Evolutionary conservation across 2,113 vertebrate species (phyloP).

Genomic region (Bungarus multicinctus): DNA sequence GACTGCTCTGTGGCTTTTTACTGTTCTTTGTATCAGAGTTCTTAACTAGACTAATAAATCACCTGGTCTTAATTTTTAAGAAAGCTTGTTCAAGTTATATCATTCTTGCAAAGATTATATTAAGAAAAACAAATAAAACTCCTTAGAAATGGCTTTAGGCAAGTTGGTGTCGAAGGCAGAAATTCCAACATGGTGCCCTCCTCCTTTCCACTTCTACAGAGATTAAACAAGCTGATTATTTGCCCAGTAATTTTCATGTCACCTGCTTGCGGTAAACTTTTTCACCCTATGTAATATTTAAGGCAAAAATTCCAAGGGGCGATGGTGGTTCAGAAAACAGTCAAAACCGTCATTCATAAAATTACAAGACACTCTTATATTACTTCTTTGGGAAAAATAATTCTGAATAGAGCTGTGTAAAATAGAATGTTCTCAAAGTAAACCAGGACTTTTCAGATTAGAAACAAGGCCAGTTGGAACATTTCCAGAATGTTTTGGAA

Average conservation of each 20-base stretch:
- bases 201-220: no score
- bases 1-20: slow-evolving; percentile 92
- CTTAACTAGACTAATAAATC: slow-evolving; percentile 99
- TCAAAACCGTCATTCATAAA: not conserved
- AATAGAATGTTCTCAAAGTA: not conserved
- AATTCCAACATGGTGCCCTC: not conserved
- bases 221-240: not conserved
- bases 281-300: not conserved
- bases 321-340: not conserved
- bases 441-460: not conserved
- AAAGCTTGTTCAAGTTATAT: slow-evolving; percentile 50
- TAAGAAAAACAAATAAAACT: not conserved
- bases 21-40: slow-evolving; percentile 98
- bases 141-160: not conserved
- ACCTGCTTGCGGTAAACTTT: not conserved
- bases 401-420: not conserved
- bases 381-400: not conserved
- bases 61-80: slow-evolving; percentile 92
- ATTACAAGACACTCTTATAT: not conserved
- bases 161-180: not conserved
- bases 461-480: not conserved
- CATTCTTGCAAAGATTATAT: slow-evolving; percentile 46
- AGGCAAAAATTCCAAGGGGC: not conserved
- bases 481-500: not conserved
- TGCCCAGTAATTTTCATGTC: not conserved